These are phyloP conservation scores for Leucania comma DNA, from an alignment of 2,888 invertebrate species.

Conservation along the genomic window DNA sequence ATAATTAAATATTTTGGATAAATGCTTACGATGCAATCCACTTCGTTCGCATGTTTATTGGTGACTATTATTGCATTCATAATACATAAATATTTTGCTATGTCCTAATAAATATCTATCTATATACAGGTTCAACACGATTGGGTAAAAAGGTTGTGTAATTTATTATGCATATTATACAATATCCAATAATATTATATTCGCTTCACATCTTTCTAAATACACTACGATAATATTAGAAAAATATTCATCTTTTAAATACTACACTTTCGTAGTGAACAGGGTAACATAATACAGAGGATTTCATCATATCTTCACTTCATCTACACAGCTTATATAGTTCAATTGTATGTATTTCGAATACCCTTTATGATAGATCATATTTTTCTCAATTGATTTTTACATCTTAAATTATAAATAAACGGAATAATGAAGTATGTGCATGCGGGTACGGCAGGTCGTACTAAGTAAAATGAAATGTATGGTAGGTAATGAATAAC, in stretches of 20 bases:
- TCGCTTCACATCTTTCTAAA: slow-evolving; percentile 75
- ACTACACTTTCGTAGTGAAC: slow-evolving; percentile 73
- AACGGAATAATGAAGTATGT: slow-evolving; percentile 37
- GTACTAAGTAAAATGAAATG: slow-evolving; percentile 25
- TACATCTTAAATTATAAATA: slow-evolving; percentile 27
- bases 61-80: slow-evolving; percentile 58
- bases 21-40: slow-evolving; percentile 62
- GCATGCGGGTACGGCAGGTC: slow-evolving; percentile 16
- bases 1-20: slow-evolving; percentile 68
- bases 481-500: slow-evolving; percentile 40
- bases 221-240: slow-evolving; percentile 69
- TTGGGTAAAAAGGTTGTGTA: slow-evolving; percentile 89
- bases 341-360: slow-evolving; percentile 71
- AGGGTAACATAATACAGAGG: slow-evolving; percentile 79
- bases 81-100: slow-evolving; percentile 75
- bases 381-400: slow-evolving; percentile 56
- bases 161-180: slow-evolving; percentile 87
- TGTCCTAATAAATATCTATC: slow-evolving; percentile 70
- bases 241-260: slow-evolving; percentile 68
- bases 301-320: slow-evolving; percentile 70
- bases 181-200: slow-evolving; percentile 79
- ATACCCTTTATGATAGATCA: slow-evolving; percentile 58
- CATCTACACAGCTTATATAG: slow-evolving; percentile 68
- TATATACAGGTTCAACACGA: slow-evolving; percentile 81
- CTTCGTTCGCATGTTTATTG: slow-evolving; percentile 63